Percentiles rank a stretch among this genome's conserved stretches.
phyloP scores from a whole-genome alignment of 2,113 vertebrate species.

The Actenoides lindsayi region DNA sequence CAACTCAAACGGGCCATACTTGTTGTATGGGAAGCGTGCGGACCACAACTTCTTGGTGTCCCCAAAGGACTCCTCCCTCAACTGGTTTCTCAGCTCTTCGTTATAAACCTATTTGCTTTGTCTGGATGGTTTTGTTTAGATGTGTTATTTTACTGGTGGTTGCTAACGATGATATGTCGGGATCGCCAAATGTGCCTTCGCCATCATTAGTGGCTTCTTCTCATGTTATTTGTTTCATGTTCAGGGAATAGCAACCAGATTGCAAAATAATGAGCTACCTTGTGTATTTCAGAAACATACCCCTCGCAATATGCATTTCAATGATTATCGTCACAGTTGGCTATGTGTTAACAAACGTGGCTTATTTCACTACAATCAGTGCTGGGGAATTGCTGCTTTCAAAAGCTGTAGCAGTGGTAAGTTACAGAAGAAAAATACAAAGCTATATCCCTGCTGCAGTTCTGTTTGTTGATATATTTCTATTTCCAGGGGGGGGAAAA shows the following conservation, averaged over 20 bases:
- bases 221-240: conserved; percentile 33
- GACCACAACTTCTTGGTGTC: not conserved
- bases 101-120: not conserved
- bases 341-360: conserved; percentile 93
- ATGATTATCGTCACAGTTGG: conserved; percentile 91
- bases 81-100: not conserved
- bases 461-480: not conserved
- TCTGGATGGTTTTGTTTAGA: not conserved
- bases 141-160: not conserved
- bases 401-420: conserved; percentile 93
- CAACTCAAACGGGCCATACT: not conserved
- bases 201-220: conserved; percentile 18
- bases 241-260: conserved; percentile 20
- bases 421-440: conserved; percentile 52
- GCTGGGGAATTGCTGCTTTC: conserved; percentile 89
- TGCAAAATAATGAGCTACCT: conserved; percentile 52
- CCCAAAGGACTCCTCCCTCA: not conserved
- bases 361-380: conserved; percentile 93
- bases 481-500: not conserved
- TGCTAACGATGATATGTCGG: not conserved
- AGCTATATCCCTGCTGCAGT: conserved; percentile 24
- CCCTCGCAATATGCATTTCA: conserved; percentile 94
- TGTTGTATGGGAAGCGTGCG: not conserved
- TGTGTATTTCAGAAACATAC: conserved; percentile 88
- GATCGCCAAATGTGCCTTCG: not conserved